These are phyloP conservation scores for Gracilinanus agilis DNA, from an alignment of 2,113 vertebrate species.

Conservation along the genomic window DNA sequence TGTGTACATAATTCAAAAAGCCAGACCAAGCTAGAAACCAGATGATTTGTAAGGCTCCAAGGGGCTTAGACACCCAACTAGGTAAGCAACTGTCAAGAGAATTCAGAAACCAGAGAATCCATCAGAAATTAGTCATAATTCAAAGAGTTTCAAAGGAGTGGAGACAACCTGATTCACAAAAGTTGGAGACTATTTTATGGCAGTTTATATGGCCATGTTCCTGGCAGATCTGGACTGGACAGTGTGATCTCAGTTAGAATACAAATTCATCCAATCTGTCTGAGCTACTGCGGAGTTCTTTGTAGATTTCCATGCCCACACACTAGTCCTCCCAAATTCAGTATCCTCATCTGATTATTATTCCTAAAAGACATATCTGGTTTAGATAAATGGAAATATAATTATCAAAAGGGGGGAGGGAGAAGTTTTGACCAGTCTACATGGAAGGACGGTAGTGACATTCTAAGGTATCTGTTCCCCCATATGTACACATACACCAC, in stretches of 20 bases:
- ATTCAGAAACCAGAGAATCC: background rate
- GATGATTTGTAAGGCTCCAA: background rate
- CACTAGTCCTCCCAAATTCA: background rate
- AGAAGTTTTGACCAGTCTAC: background rate
- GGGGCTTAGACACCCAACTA: background rate
- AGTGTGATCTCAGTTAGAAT: background rate
- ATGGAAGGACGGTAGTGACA: background rate
- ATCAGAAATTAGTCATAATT: too few relatives aligned
- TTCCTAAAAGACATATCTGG: background rate
- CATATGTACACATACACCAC: background rate
- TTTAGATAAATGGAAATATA: background rate
- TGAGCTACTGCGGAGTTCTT: too few relatives aligned
- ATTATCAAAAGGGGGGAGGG: background rate
- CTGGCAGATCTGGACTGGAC: background rate
- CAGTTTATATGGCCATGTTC: background rate
- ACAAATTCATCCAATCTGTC: background rate
- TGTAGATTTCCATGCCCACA: background rate
- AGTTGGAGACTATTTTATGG: background rate
- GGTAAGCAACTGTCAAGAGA: background rate
- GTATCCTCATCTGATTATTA: background rate
- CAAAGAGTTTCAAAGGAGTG: too few relatives aligned
- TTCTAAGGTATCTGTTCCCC: background rate
- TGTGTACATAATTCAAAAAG: background rate
- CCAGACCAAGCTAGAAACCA: background rate
- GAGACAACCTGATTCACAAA: too few relatives aligned